phyloP scores from a whole-genome alignment of 37 sponge, comb jelly and placozoan genomes.

The Ephydatia muelleri region DNA sequence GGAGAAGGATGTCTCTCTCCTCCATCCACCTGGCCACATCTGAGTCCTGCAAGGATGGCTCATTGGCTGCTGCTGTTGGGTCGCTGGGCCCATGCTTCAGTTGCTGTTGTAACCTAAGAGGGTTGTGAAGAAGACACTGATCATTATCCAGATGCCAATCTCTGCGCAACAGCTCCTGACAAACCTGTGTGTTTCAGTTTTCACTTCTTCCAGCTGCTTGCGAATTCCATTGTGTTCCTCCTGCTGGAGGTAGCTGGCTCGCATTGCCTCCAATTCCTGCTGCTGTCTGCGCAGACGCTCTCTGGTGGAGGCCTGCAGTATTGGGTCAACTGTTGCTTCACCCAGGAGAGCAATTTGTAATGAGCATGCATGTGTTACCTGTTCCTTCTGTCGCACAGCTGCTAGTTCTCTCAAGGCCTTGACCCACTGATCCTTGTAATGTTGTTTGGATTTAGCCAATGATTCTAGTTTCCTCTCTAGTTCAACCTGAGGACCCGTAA shows the following conservation, averaged over 20 bases:
- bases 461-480: slow-evolving; percentile 82
- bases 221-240: slow-evolving; percentile 63
- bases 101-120: slow-evolving; percentile 31
- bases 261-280: slow-evolving; percentile 73
- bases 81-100: background rate
- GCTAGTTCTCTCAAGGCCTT: slow-evolving; percentile 85
- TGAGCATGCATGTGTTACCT: too few species aligned
- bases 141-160: background rate
- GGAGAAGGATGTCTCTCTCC: slow-evolving; percentile 83
- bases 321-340: too few species aligned
- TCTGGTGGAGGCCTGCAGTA: slow-evolving; percentile 16
- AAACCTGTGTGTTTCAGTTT: slow-evolving; percentile 51
- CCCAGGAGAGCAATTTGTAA: too few species aligned
- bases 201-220: slow-evolving; percentile 51
- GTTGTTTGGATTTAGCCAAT: slow-evolving; percentile 72
- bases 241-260: slow-evolving; percentile 49
- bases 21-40: slow-evolving; percentile 88
- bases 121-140: background rate
- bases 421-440: slow-evolving; percentile 97
- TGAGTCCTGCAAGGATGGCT: slow-evolving; percentile 14
- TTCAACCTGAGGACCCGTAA: slow-evolving; percentile 62
- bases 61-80: background rate
- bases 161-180: background rate
- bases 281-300: slow-evolving; percentile 62
- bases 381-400: slow-evolving; percentile 69